A percentile compares a stretch with the other conserved stretches of the same genome.
Conservation (phyloP, 2,797 vertebrate genomes). For the Coregonus suidteri region DNA sequence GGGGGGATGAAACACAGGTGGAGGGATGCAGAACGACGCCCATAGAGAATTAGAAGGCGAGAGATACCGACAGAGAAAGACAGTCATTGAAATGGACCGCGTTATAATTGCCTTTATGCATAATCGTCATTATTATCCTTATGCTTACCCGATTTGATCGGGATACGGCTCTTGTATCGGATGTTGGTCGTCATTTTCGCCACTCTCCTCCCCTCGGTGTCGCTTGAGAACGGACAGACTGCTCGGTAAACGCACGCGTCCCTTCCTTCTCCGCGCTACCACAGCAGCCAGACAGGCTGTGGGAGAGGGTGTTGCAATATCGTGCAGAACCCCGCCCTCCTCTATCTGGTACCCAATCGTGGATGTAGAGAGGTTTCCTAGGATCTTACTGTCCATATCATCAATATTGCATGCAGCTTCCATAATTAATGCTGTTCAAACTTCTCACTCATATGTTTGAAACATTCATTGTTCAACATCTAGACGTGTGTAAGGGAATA, state of each 20-base stretch:
- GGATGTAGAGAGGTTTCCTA: neutral
- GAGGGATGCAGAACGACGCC: slow-evolving; percentile 68
- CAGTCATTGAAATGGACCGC: slow-evolving; percentile 24
- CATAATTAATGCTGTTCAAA: neutral
- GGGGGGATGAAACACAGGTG: slow-evolving; percentile 71
- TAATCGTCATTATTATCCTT: neutral
- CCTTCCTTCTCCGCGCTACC: neutral
- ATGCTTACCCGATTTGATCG: slow-evolving; percentile 88
- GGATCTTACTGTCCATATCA: neutral
- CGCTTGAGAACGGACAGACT: neutral
- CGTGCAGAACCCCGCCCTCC: slow-evolving; percentile 51
- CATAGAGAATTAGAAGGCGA: slow-evolving; percentile 31
- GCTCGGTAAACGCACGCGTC: neutral
- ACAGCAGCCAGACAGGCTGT: slow-evolving; percentile 34
- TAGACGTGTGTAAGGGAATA: neutral
- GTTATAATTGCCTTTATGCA: neutral
- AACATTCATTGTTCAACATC: neutral
- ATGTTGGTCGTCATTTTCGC: slow-evolving; percentile 87
- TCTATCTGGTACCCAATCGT: slow-evolving; percentile 24
- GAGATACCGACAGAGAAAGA: slow-evolving; percentile 52
- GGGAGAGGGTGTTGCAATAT: slow-evolving; percentile 45
- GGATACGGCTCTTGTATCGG: slow-evolving; percentile 91
- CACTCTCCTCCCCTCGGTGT: slow-evolving; percentile 38
- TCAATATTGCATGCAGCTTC: neutral
- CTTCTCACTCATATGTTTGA: neutral